These are phyloP conservation scores for Conops quadrifasciatus DNA, from an alignment of 2,888 invertebrate genomes.

Conservation along the genomic window DNA sequence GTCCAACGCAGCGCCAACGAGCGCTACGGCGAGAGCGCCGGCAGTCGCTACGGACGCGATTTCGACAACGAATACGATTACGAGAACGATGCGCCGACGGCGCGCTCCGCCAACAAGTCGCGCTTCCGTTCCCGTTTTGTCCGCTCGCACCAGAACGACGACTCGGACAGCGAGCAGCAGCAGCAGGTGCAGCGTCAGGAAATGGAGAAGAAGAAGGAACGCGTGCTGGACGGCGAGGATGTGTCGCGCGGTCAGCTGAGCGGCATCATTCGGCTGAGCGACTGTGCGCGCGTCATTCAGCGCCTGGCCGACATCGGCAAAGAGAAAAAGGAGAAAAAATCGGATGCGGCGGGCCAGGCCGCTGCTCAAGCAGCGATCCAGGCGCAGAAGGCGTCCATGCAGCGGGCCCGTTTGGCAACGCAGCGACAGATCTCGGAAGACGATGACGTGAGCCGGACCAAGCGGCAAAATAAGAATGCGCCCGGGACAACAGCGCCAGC, in stretches of 20 bases:
- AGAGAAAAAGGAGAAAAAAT: constrained; percentile 80
- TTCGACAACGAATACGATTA: constrained; percentile 71
- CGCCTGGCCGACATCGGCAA: constrained; percentile 83
- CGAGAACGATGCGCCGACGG: constrained; percentile 70
- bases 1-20: constrained; percentile 64
- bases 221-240: constrained; percentile 88
- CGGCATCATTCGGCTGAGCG: constrained; percentile 86
- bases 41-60: constrained; percentile 64
- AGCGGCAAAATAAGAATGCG: constrained; percentile 84
- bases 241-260: constrained; percentile 86
- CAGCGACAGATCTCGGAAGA: constrained; percentile 86
- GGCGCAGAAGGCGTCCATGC: constrained; percentile 68
- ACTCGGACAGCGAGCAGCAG: constrained; percentile 77
- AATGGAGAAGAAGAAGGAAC: constrained; percentile 72
- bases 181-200: constrained; percentile 72
- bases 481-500: constrained; percentile 64
- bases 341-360: constrained; percentile 71
- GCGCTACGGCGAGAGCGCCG: constrained; percentile 64
- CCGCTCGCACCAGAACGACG: constrained; percentile 76
- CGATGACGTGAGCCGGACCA: constrained; percentile 87
- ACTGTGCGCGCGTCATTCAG: constrained; percentile 89
- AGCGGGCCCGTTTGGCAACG: constrained; percentile 69
- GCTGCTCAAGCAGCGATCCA: constrained; percentile 65
- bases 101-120: constrained; percentile 70
- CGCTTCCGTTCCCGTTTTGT: constrained; percentile 78